Base-by-base conservation (phyloP, 2,113 vertebrate species). In the Pycnonotus jocosus region DNA sequence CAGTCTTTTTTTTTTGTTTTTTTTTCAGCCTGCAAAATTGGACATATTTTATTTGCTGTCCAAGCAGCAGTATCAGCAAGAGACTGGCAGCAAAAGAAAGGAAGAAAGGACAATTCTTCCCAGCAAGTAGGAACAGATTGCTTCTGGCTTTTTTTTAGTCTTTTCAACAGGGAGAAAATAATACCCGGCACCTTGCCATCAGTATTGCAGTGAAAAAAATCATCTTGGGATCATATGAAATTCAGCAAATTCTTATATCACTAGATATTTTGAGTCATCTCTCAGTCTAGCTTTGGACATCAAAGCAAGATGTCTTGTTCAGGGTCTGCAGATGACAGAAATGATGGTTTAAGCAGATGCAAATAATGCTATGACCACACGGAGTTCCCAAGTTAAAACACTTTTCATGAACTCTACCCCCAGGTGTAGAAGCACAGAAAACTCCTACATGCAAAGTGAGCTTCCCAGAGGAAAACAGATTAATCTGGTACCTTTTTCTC, bases 251-350 rank as follows among this genome's bases (percentile, higher is more conserved):
- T 79, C 78, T 90, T 57, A 6, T 31, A 65, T n/a, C 24, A 21
- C n/a, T 9, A 68, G 33, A n/a, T 31, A 56, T 70, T 93, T 86
- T 33, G 30, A 42, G 50, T 57, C 72, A 73, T 44, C 16, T 54
- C 48, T 71, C 61, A 64, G 57, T 53, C 45, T 51, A 70, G 54
- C 28, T 92, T 56, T 77, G 30, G 58, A 73, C 33, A 73, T 25
- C 0, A 0, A 0, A 84, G 27, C 0, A 0, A 87, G 10, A 7
- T 42, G 8, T 51, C 27, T 58, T 42, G 10, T 38, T 73, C 44
- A 27, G 45, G 15, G 45, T 65, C 16, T 77, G 42, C n/a, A 81
- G 50, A 27, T 1, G 5, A 79, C 40, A 60, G 40, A 91, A 82
- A 65, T 56, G 1, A 80, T 23, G 5, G 27, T 82, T 61, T 66